Percentiles rank a stretch among this genome's conserved stretches.
Evolutionary conservation across 2,888 invertebrate genomes (phyloP).

Genomic region (Tipula helvola): DNA sequence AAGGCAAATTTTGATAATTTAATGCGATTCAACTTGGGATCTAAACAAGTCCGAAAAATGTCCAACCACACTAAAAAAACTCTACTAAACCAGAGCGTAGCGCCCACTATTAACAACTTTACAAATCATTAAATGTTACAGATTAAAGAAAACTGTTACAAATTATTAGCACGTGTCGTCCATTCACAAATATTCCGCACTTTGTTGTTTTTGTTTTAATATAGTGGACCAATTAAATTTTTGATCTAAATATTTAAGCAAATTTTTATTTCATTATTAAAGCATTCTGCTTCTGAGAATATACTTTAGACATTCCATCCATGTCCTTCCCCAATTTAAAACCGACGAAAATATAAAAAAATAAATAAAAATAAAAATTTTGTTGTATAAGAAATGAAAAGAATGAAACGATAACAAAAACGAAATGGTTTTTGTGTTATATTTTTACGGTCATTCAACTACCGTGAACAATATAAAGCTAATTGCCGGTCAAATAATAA

Average conservation of each 20-base stretch:
- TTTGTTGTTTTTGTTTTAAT: background rate
- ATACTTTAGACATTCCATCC: background rate
- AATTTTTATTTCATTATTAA: background rate
- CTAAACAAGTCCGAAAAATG: no score
- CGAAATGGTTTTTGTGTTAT: background rate
- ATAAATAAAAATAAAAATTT: background rate
- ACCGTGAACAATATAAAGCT: slow-evolving; percentile 4
- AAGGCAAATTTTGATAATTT: no score
- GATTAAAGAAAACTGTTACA: background rate
- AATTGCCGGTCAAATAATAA: background rate
- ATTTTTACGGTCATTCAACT: background rate
- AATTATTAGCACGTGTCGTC: background rate
- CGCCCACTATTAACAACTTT: no score
- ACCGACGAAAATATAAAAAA: background rate
- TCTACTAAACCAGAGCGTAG: no score
- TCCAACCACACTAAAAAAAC: no score
- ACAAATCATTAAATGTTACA: no score
- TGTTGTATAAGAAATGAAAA: background rate
- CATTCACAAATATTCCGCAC: background rate
- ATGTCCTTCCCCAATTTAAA: slow-evolving; percentile 4
- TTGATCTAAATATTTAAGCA: background rate
- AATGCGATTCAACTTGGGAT: no score
- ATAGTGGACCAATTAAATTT: background rate
- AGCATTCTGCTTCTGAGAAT: background rate
- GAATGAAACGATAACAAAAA: background rate